Evolutionary conservation across 2,797 vertebrate genomes (phyloP).

Genomic region (Pteronotus mesoamericanus): DNA sequence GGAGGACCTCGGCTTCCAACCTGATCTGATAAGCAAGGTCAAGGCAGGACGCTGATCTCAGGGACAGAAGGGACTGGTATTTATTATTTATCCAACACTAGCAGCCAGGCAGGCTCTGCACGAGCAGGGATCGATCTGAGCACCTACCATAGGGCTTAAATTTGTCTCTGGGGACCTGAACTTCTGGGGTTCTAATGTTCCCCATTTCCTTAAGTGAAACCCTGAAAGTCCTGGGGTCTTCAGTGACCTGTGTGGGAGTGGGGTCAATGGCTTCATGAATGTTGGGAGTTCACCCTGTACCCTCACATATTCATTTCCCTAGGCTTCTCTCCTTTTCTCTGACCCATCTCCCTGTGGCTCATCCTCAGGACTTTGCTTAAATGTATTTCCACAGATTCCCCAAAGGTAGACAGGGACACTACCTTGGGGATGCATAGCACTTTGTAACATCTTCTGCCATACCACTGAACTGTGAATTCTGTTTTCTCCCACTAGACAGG

Average conservation of each 20-base stretch:
- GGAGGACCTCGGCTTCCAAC: constrained; percentile 61
- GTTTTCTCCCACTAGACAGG: not conserved
- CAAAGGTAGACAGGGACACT: not conserved
- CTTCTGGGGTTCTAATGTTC: not conserved
- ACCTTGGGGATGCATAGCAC: not conserved
- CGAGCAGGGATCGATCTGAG: not conserved
- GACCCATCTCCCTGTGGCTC: not conserved
- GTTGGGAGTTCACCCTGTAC: not conserved
- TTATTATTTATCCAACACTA: constrained; percentile 55
- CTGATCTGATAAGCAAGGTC: constrained; percentile 72
- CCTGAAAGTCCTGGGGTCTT: not conserved
- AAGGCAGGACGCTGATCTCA: constrained; percentile 62
- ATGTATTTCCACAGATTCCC: not conserved
- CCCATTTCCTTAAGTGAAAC: not conserved
- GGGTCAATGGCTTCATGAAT: not conserved
- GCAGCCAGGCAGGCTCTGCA: not conserved
- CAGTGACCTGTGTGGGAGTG: not conserved
- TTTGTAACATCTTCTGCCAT: not conserved
- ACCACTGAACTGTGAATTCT: not conserved
- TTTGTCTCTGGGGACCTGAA: constrained; percentile 6
- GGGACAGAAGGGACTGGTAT: constrained; percentile 53
- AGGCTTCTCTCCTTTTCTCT: not conserved
- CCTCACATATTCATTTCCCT: not conserved
- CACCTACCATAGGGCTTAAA: not conserved
- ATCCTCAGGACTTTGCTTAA: not conserved